A percentile compares a stretch with the other conserved stretches of the same genome.
Evolutionary conservation across 2,888 invertebrate genomes (phyloP).

Genomic region (Unio pictorum): DNA sequence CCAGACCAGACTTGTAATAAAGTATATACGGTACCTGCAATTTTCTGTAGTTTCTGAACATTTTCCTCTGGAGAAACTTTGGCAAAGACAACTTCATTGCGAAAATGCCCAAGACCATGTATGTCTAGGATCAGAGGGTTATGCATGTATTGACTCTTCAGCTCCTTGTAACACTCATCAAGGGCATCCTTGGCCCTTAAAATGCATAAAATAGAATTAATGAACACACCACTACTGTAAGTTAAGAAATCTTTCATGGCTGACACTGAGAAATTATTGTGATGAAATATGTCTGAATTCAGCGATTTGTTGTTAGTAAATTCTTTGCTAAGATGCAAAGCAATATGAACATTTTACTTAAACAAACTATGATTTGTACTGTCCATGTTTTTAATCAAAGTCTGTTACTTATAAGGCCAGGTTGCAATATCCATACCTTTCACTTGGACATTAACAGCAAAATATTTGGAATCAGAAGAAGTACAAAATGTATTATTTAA

Average conservation of each 20-base stretch:
- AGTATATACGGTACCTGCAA: conserved; percentile 21
- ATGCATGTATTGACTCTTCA: conserved; percentile 9
- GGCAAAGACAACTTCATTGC: conserved; percentile 45
- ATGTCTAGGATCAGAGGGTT: conserved; percentile 21
- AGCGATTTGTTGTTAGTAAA: too few relatives aligned
- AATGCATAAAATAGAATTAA: conserved; percentile 1
- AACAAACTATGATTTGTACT: too few relatives aligned
- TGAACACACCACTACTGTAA: not conserved
- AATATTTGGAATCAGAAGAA: too few relatives aligned
- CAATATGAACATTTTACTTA: too few relatives aligned
- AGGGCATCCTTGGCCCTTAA: conserved; percentile 30
- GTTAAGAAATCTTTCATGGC: conserved; percentile 1
- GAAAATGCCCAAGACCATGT: conserved; percentile 38
- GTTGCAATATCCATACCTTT: too few relatives aligned
- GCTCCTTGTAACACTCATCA: conserved; percentile 20
- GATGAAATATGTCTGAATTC: too few relatives aligned
- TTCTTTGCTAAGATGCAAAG: too few relatives aligned
- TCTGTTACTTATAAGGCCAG: too few relatives aligned
- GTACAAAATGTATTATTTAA: too few relatives aligned
- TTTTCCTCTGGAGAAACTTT: conserved; percentile 25
- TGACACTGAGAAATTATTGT: too few relatives aligned
- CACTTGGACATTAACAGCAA: too few relatives aligned
- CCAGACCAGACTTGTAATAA: not conserved
- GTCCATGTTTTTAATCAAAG: too few relatives aligned
- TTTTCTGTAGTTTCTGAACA: conserved; percentile 17